A percentile compares a stretch with the other conserved stretches of the same genome.
Conservation (phyloP, 2,113 vertebrate species). For the Paracanthobrama guichenoti region DNA sequence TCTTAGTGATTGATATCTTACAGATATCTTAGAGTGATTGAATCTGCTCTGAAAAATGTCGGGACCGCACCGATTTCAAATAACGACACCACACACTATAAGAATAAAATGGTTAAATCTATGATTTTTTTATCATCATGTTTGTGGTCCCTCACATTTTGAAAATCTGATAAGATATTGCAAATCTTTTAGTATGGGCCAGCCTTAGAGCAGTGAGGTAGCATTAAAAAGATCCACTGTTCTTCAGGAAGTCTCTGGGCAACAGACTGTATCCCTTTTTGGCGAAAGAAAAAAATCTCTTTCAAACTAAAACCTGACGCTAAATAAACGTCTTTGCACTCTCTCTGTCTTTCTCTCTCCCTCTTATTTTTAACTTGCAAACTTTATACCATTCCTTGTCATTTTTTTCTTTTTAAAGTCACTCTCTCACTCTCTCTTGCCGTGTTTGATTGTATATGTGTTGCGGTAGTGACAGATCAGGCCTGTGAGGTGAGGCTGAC, state of each 20-base stretch:
- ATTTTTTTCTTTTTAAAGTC: not conserved
- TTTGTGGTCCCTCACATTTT: no score
- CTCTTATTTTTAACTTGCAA: not conserved
- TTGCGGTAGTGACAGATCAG: not conserved
- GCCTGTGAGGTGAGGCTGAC: conserved; percentile 5
- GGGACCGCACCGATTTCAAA: no score
- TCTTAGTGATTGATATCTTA: no score
- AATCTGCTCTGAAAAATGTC: no score
- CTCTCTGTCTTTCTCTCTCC: not conserved
- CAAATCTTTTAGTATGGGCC: no score
- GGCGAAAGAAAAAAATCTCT: no score
- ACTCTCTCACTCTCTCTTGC: not conserved
- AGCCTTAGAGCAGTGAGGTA: not conserved
- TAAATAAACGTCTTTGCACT: not conserved
- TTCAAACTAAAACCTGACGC: not conserved
- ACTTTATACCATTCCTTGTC: not conserved
- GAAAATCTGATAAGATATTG: no score
- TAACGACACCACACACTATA: no score
- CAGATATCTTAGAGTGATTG: no score
- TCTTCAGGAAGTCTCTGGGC: not conserved
- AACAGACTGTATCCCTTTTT: not conserved
- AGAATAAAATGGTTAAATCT: no score
- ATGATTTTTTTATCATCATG: no score
- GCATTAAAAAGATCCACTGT: not conserved
- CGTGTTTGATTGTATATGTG: not conserved